These are phyloP conservation scores for Aspidiotus rigidus DNA, from an alignment of 2,888 invertebrate genomes.

Conservation along the genomic window DNA sequence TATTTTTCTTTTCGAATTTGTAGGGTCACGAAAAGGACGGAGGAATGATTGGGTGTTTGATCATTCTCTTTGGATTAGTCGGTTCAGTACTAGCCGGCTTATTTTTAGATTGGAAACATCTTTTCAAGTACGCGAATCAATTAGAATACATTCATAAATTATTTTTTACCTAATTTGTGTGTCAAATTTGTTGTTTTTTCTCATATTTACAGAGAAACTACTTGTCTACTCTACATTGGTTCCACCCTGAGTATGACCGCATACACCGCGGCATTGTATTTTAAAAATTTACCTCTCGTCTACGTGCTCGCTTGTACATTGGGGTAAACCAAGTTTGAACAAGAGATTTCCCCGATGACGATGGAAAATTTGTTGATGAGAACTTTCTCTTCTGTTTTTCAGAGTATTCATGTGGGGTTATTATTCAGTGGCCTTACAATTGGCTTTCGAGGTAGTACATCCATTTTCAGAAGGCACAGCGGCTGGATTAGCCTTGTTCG, in stretches of 20 bases:
- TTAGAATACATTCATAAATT: background rate
- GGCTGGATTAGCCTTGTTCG: slow-evolving; percentile 39
- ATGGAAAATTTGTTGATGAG: background rate
- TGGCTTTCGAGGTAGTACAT: slow-evolving; percentile 40
- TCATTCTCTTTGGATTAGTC: slow-evolving; percentile 85
- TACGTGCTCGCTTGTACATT: slow-evolving; percentile 23
- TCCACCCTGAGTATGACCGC: slow-evolving; percentile 20
- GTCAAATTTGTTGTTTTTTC: background rate
- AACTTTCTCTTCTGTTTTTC: slow-evolving; percentile 2
- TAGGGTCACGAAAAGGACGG: slow-evolving; percentile 65
- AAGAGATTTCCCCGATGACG: background rate
- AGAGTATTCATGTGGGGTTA: slow-evolving; percentile 53
- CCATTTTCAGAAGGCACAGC: slow-evolving; percentile 40
- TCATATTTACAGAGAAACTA: slow-evolving; percentile 22
- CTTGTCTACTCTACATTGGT: slow-evolving; percentile 20
- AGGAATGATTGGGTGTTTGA: slow-evolving; percentile 81
- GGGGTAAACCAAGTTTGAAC: slow-evolving; percentile 18
- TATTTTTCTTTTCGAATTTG: slow-evolving; percentile 35
- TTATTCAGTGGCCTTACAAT: slow-evolving; percentile 40
- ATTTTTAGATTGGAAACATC: slow-evolving; percentile 82
- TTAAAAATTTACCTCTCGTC: slow-evolving; percentile 13
- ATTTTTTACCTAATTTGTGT: background rate
- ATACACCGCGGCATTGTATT: slow-evolving; percentile 14
- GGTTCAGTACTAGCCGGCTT: slow-evolving; percentile 90
- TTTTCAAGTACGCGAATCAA: slow-evolving; percentile 65